Percentiles rank a stretch among this genome's conserved stretches.
Evolutionary conservation across 2,113 vertebrate genomes (phyloP).

Genomic region (Pogona vitticeps): DNA sequence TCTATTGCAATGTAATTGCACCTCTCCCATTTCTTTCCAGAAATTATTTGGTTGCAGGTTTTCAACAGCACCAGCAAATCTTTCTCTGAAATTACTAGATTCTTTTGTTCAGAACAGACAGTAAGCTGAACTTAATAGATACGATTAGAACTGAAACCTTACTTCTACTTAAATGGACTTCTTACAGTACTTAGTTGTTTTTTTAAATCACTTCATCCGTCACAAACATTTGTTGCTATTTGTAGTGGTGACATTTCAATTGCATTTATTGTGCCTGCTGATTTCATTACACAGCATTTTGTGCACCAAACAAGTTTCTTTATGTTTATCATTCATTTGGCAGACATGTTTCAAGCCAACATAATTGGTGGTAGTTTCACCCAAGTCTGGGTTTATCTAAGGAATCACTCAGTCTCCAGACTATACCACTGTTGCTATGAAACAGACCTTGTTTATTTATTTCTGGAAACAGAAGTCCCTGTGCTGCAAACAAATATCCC

Average conservation of each 20-base stretch:
- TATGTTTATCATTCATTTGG: slow-evolving; percentile 25
- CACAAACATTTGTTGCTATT: slow-evolving; percentile 35
- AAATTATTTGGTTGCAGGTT: not conserved
- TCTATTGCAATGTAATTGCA: too few relatives aligned
- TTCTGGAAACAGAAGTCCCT: slow-evolving; percentile 37
- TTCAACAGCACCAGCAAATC: slow-evolving; percentile 15
- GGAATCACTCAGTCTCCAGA: slow-evolving; percentile 7
- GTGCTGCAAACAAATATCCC: slow-evolving; percentile 5
- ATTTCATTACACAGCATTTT: slow-evolving; percentile 12
- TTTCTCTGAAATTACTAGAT: fast-evolving
- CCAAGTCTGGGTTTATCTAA: slow-evolving; percentile 5
- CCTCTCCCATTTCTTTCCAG: not conserved
- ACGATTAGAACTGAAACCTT: not conserved
- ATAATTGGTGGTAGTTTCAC: not conserved
- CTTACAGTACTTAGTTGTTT: slow-evolving; percentile 49
- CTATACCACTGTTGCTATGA: not conserved
- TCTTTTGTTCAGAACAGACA: not conserved
- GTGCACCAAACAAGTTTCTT: slow-evolving; percentile 38
- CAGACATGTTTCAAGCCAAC: slow-evolving; percentile 42
- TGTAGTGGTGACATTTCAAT: slow-evolving; percentile 20
- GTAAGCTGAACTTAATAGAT: slow-evolving; percentile 16
- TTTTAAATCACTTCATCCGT: slow-evolving; percentile 48
- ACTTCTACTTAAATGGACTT: slow-evolving; percentile 37
- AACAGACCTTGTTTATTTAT: slow-evolving; percentile 13
- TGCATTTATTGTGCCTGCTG: slow-evolving; percentile 25